phyloP scores from a whole-genome alignment of 1,140 invertebrate species.

The Drosophila erecta region DNA sequence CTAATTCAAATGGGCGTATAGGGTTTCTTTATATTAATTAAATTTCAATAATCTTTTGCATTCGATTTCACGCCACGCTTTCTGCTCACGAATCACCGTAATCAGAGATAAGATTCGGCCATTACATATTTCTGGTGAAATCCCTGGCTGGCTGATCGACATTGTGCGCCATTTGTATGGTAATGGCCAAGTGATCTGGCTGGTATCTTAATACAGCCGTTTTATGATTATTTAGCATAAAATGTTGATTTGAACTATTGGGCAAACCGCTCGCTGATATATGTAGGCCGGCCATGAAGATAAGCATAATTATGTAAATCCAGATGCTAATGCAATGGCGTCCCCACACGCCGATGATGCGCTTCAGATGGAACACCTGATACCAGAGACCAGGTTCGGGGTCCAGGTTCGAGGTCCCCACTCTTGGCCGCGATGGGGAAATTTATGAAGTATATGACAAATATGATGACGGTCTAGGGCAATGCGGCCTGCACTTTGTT shows the following conservation, averaged over 20 bases:
- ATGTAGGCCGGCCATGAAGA: conserved; percentile 52
- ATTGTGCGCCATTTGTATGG: conserved; percentile 49
- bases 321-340: conserved; percentile 60
- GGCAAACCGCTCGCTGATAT: conserved; percentile 45
- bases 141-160: conserved; percentile 25
- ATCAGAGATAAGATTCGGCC: conserved; percentile 33
- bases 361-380: conserved; percentile 50
- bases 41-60: conserved; percentile 26
- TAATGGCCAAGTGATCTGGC: conserved; percentile 34
- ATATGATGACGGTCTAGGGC: conserved; percentile 79
- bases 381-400: conserved; percentile 23
- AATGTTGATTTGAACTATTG: conserved; percentile 26
- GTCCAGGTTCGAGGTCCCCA: conserved; percentile 17
- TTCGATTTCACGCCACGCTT: conserved; percentile 31
- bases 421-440: conserved; percentile 13
- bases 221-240: conserved; percentile 50
- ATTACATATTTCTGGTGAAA: conserved; percentile 38
- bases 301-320: conserved; percentile 80
- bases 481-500: conserved; percentile 54
- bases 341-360: conserved; percentile 55
- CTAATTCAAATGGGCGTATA: background rate
- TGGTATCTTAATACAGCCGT: conserved; percentile 50
- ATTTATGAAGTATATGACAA: conserved; percentile 81
- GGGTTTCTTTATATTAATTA: conserved; percentile 18
- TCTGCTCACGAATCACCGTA: conserved; percentile 10